Conservation (phyloP, 2,797 vertebrate genomes). For the Simalia tracyae region DNA sequence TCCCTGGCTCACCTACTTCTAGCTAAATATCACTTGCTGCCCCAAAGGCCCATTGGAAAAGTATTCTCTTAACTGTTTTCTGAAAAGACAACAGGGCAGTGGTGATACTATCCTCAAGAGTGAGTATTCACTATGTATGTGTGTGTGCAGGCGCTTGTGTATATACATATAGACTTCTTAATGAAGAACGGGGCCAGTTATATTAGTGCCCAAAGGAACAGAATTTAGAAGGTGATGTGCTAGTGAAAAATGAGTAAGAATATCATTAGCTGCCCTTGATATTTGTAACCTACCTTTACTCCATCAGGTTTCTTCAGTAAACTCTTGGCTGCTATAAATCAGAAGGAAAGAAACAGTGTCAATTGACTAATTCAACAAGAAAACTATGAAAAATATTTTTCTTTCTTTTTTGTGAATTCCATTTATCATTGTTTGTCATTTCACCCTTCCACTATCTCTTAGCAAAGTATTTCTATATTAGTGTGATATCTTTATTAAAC, state of each 20-base stretch:
- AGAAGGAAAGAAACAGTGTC: constrained; percentile 61
- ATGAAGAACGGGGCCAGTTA: constrained; percentile 21
- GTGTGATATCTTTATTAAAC: neutral
- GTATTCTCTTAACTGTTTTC: neutral
- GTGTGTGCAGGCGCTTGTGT: neutral
- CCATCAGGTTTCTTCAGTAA: constrained; percentile 95
- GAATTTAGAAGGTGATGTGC: constrained; percentile 4
- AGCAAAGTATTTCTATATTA: neutral
- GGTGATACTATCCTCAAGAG: neutral
- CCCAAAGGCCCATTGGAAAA: neutral
- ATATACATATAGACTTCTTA: neutral
- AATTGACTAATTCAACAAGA: constrained; percentile 17
- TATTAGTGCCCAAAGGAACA: constrained; percentile 3
- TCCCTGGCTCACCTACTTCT: neutral
- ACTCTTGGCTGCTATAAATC: constrained; percentile 92
- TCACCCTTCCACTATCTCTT: neutral
- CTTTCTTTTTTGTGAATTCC: constrained; percentile 39
- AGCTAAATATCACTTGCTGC: neutral
- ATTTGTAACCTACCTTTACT: constrained; percentile 87
- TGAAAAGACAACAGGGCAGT: neutral
- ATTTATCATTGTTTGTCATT: constrained; percentile 16
- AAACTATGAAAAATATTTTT: constrained; percentile 25
- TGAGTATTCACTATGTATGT: neutral
- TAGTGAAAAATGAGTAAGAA: neutral
- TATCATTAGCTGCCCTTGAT: neutral